These are phyloP conservation scores for Mamestra brassicae DNA, from an alignment of 2,888 invertebrate species.

Conservation along the genomic window DNA sequence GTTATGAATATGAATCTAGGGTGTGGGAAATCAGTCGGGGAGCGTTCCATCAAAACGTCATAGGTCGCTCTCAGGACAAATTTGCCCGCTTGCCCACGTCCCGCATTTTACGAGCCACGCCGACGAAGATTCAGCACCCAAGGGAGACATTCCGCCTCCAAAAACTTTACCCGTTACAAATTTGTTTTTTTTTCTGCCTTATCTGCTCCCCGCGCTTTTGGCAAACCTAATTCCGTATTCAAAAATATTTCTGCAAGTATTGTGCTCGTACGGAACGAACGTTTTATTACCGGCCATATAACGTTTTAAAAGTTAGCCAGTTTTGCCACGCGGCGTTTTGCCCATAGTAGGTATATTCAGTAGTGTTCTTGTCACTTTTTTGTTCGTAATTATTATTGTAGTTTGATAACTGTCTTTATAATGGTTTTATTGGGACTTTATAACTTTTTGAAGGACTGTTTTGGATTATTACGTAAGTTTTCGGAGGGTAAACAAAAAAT, in stretches of 20 bases:
- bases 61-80: conserved; percentile 90
- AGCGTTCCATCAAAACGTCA: conserved; percentile 91
- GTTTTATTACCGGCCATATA: conserved; percentile 90
- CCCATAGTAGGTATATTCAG: conserved; percentile 68
- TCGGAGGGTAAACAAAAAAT: conserved; percentile 58
- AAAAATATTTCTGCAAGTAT: conserved; percentile 91
- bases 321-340: conserved; percentile 82
- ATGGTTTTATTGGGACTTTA: conserved; percentile 78
- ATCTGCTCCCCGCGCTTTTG: conserved; percentile 90
- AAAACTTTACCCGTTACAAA: conserved; percentile 91
- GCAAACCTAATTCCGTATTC: conserved; percentile 91
- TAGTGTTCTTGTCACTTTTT: conserved; percentile 80
- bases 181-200: conserved; percentile 91
- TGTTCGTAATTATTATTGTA: conserved; percentile 86
- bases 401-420: conserved; percentile 81
- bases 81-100: conserved; percentile 90
- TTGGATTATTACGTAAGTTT: conserved; percentile 57
- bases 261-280: conserved; percentile 89
- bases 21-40: conserved; percentile 87
- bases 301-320: conserved; percentile 90
- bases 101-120: conserved; percentile 90
- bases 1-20: conserved; percentile 90
- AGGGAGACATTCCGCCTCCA: conserved; percentile 90
- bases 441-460: conserved; percentile 70
- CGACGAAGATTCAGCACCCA: conserved; percentile 91